Evolutionary conservation across 2,113 vertebrate species (phyloP), one percentile per base, ranked within the genome.

Genomic region (Elephantulus edwardii): DNA sequence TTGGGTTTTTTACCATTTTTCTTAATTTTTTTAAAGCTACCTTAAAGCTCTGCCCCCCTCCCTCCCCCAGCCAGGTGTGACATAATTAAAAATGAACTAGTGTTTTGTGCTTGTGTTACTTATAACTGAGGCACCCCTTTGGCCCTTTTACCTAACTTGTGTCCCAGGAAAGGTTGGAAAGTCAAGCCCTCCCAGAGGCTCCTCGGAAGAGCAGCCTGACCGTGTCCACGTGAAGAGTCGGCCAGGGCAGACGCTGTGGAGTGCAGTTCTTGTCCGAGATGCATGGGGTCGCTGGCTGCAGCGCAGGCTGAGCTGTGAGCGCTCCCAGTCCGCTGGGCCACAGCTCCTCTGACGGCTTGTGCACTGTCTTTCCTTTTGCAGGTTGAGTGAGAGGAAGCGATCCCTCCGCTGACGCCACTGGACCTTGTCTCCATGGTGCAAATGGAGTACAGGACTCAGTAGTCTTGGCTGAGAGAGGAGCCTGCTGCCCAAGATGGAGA

Each of bases 401-500:
- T 88, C 83, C 42, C 33, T 81, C 46, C 40, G 91, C n/a, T n/a
- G n/a, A n/a, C 95, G 70, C 82, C 14, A 3, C 13, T 76, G 76
- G 91, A 93, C 66, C 91, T 89, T 72, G 71, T 72, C 86, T 94
- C 86, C 60, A n/a, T 62, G 88, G 92, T 60, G 80, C 93, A 93
- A 60, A 98, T 98, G 98, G 97, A 97, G 71, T 62, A 56, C 40
- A 97, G 96, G 96, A 97, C 97, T 96, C 95, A 90, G 86, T 92
- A 90, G 64, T 93, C 91, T 84, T 87, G 91, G 92, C 92, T 80
- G 0, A 68, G 97, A 98, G 91, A 0, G n/a, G 89, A 96, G 95
- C 95, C 80, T 89, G 78, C 66, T 8, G 72, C 83, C 93, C 97
- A 98, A 97, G 96, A 99, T 99, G 99, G 99, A 99, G 98, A 98